These are phyloP conservation scores for Pharmacophagus antenor DNA, from an alignment of 2,888 invertebrate genomes.

Conservation along the genomic window DNA sequence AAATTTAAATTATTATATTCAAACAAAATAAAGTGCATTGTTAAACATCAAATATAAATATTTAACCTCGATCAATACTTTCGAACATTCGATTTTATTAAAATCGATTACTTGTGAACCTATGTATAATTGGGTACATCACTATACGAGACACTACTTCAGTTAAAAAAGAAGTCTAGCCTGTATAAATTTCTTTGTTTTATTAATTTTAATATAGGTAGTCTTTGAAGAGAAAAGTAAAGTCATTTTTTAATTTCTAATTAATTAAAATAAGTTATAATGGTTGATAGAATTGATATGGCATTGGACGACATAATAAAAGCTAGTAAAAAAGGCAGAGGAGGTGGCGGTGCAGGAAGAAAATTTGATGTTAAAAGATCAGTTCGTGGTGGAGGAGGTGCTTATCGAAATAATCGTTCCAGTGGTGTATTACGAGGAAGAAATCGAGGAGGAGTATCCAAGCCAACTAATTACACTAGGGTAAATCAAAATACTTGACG, in stretches of 20 bases:
- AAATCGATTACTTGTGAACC: too few relatives aligned
- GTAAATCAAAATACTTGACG: slow-evolving; percentile 79
- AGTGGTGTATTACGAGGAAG: slow-evolving; percentile 85
- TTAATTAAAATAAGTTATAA: slow-evolving; percentile 64
- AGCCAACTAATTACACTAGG: slow-evolving; percentile 84
- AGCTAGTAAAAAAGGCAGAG: slow-evolving; percentile 86
- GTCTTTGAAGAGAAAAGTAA: not conserved
- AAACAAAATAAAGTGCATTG: too few relatives aligned
- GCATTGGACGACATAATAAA: slow-evolving; percentile 98
- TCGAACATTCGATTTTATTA: too few relatives aligned
- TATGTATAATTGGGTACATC: not conserved
- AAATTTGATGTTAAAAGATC: slow-evolving; percentile 66
- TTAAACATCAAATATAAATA: too few relatives aligned
- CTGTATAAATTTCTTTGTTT: not conserved
- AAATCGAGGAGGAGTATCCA: slow-evolving; percentile 85
- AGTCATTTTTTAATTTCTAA: not conserved
- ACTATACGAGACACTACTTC: not conserved
- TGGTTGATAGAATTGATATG: slow-evolving; percentile 98
- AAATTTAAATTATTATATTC: too few relatives aligned
- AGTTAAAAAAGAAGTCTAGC: not conserved
- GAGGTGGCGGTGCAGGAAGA: slow-evolving; percentile 79
- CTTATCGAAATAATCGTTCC: slow-evolving; percentile 77
- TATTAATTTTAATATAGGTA: not conserved
- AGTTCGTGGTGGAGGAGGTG: slow-evolving; percentile 68
- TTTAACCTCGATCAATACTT: too few relatives aligned